Evolutionary conservation across 2,797 vertebrate genomes (phyloP).

Genomic region (Falco rusticolus): DNA sequence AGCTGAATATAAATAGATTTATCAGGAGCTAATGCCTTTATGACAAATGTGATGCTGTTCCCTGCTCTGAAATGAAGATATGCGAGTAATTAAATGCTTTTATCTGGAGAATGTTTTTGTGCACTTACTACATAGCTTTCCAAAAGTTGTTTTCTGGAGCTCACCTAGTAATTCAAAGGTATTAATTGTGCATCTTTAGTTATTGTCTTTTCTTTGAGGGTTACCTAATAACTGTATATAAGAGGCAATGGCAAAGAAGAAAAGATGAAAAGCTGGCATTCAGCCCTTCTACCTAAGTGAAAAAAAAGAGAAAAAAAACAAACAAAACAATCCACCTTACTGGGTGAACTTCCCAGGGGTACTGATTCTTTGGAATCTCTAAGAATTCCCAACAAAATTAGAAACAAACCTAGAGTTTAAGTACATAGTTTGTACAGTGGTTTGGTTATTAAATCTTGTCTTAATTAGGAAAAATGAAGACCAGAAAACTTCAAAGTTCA

Average conservation of each 20-base stretch:
- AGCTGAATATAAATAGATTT: background rate
- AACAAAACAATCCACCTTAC: constrained; percentile 54
- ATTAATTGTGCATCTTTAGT: background rate
- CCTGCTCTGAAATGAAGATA: background rate
- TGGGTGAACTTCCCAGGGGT: constrained; percentile 63
- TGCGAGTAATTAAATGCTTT: background rate
- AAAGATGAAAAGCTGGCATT: constrained; percentile 22
- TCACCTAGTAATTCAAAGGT: background rate
- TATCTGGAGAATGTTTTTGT: background rate
- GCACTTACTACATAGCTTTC: background rate
- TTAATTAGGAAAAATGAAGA: constrained; percentile 82
- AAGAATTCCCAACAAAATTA: constrained; percentile 79
- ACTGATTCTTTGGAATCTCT: constrained; percentile 74
- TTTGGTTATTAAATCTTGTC: constrained; percentile 83
- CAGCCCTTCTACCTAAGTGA: background rate
- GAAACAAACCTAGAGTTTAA: constrained; percentile 78
- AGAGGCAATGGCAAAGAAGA: background rate
- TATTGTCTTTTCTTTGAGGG: background rate
- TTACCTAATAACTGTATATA: background rate
- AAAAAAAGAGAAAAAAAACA: background rate
- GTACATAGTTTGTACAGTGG: constrained; percentile 80
- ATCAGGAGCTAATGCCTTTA: background rate
- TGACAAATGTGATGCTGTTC: background rate
- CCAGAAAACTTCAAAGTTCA: constrained; percentile 81
- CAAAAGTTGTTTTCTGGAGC: background rate